Evolutionary conservation across 2,113 vertebrate genomes (phyloP).

Genomic region (Meleagris gallopavo): DNA sequence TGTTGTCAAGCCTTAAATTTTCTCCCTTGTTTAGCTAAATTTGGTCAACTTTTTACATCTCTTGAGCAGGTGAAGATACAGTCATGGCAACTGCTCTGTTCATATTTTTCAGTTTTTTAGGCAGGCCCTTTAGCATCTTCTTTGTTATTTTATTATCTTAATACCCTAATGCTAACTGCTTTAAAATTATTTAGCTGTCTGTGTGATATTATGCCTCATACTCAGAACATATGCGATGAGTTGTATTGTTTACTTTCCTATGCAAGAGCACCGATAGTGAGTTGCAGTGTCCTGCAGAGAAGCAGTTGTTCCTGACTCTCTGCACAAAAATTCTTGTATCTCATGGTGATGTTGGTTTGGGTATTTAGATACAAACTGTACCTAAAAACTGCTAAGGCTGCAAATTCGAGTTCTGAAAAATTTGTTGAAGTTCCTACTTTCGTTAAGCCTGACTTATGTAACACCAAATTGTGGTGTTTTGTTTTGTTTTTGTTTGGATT

Average conservation of each 20-base stretch:
- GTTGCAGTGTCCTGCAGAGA: not conserved
- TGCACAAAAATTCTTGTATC: not conserved
- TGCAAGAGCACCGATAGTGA: not conserved
- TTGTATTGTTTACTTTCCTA: not conserved
- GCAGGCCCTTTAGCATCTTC: not conserved
- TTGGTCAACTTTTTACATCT: not conserved
- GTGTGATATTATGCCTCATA: not conserved
- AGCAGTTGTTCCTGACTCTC: conserved; percentile 29
- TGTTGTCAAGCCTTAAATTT: not conserved
- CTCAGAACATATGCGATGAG: not conserved
- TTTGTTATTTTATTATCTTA: not conserved
- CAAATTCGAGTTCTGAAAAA: not conserved
- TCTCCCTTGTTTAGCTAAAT: not conserved
- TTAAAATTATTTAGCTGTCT: not conserved
- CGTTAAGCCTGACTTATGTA: not conserved
- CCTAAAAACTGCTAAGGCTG: conserved; percentile 17
- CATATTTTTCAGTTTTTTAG: not conserved
- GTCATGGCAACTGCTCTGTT: not conserved
- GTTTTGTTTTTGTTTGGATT: too few species aligned
- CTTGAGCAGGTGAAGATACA: not conserved
- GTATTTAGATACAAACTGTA: not conserved
- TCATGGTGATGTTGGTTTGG: not conserved
- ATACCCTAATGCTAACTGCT: not conserved
- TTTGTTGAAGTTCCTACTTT: not conserved
- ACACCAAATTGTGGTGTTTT: not conserved